A percentile compares a stretch with the other conserved stretches of the same genome.
phyloP scores from a whole-genome alignment of 2,797 vertebrate species.

The Micromesistius poutassou region DNA sequence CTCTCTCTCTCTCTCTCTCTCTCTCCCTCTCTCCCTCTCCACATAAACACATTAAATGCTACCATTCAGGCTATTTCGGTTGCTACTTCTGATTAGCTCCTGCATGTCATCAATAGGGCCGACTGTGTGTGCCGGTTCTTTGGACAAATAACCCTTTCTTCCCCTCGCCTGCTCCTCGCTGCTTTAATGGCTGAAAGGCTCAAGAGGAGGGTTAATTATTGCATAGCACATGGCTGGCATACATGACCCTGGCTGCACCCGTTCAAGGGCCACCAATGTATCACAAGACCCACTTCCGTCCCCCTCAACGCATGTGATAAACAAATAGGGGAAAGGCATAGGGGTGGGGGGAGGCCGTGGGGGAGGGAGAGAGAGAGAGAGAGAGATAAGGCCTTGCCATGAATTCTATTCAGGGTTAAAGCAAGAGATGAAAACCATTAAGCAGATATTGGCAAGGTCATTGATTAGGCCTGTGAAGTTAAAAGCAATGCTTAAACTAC shows the following conservation, averaged over 20 bases:
- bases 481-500: conserved; percentile 5
- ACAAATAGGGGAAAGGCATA: conserved; percentile 7
- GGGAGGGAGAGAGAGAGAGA: neutral
- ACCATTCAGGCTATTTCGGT: conserved; percentile 43
- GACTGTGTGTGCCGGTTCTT: conserved; percentile 56
- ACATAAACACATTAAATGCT: conserved; percentile 30
- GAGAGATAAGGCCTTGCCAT: neutral
- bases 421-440: neutral
- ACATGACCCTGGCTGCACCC: conserved; percentile 31
- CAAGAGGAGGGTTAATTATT: conserved; percentile 61
- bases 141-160: conserved; percentile 63
- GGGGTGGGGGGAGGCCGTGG: neutral
- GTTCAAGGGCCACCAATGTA: conserved; percentile 42
- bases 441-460: neutral
- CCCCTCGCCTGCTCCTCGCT: conserved; percentile 38
- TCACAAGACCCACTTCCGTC: conserved; percentile 51
- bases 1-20: neutral
- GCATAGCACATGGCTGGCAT: conserved; percentile 60
- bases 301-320: conserved; percentile 47
- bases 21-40: conserved; percentile 27
- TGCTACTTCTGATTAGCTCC: conserved; percentile 56
- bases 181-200: conserved; percentile 52
- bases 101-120: conserved; percentile 63
- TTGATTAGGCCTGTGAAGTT: conserved; percentile 9
- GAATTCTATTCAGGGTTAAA: neutral